Evolutionary conservation across 2,888 invertebrate genomes (phyloP), one percentile per base, ranked within the genome.

Genomic region (Plagiodera versicolora): DNA sequence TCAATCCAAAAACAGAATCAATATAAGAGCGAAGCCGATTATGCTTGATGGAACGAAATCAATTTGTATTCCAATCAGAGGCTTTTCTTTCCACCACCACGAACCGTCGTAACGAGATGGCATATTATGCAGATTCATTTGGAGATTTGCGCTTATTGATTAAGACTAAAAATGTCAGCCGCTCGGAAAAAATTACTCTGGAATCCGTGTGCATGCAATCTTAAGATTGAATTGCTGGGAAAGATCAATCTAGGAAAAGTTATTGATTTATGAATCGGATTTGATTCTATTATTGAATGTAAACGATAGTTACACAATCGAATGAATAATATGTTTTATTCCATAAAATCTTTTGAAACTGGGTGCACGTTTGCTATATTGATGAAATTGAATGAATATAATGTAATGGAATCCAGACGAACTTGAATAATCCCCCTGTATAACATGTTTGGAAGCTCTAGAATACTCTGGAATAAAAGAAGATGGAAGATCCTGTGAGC

Each of bases 41-140:
- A 39, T 39, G 39, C 39, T n/a, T 6, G 39, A 8, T 3, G 39
- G 14, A 39, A 39, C 11, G 14, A 39, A 39, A 4, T 39, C 39
- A 39, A 39, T 39, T 39, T 39, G 39, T 39, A 39, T 39, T 39
- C 39, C 39, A 39, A 39, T 39, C 39, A 39, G 14, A n/a, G 39
- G 14, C 1, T 39, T 6, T 39, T 11, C 39, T 39, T 14, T 39
- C n/a, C 4, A 14, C 39, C 24, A 24, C 6, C 24, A 24, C 24
- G 6, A 24, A 3, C 24, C 24, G 3, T 6, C 24, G 24, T 39
- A 39, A 39, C 39, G 39, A 39, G 39, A 39, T 9, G 14, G 39
- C 39, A 39, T 39, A 39, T 39, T 39, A 39, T 39, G 39, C 39
- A 39, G 14, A 39, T 39, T 14, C 6, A 9, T 8, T 14, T 3